Percentiles rank a stretch among this genome's conserved stretches.
These are phyloP conservation scores for Archaeoteleia sp. DNA, from an alignment of 2,888 invertebrate genomes.

Conservation along the genomic window DNA sequence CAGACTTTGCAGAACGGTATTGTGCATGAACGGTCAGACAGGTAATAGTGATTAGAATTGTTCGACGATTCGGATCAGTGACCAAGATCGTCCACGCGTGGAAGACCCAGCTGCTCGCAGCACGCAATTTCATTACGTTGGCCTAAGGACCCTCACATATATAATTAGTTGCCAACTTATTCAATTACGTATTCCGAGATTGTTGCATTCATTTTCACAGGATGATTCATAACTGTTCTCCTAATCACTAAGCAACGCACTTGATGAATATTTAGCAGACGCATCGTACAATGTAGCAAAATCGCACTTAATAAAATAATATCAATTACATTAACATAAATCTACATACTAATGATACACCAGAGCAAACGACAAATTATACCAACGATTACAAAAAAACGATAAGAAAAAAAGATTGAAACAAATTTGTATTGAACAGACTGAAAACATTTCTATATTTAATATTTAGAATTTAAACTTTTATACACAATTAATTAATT, in stretches of 20 bases:
- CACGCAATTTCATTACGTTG: constrained; percentile 64
- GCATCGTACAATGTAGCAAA: constrained; percentile 12
- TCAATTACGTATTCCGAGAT: constrained; percentile 40
- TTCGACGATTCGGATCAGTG: constrained; percentile 64
- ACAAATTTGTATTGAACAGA: too few species aligned
- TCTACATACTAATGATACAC: constrained; percentile 24
- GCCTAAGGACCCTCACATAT: constrained; percentile 52
- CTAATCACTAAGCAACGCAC: constrained; percentile 18
- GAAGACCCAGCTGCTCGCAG: constrained; percentile 62
- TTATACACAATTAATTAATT: too few species aligned
- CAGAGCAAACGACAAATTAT: constrained; percentile 21
- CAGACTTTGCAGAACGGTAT: constrained; percentile 48
- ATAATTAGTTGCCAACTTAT: constrained; percentile 46
- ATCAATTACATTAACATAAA: constrained; percentile 19
- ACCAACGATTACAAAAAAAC: constrained; percentile 2
- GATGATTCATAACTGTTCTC: constrained; percentile 37
- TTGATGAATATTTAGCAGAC: constrained; percentile 37
- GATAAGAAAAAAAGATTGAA: too few species aligned
- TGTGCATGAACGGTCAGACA: constrained; percentile 53
- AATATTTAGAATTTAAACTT: too few species aligned
- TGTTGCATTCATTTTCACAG: constrained; percentile 41
- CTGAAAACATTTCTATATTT: too few species aligned
- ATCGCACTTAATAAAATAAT: constrained; percentile 42
- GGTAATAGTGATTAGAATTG: constrained; percentile 58
- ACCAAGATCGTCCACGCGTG: constrained; percentile 66